Evolutionary conservation across 1,140 invertebrate genomes (phyloP).

Genomic region (Bombus difficillimus): DNA sequence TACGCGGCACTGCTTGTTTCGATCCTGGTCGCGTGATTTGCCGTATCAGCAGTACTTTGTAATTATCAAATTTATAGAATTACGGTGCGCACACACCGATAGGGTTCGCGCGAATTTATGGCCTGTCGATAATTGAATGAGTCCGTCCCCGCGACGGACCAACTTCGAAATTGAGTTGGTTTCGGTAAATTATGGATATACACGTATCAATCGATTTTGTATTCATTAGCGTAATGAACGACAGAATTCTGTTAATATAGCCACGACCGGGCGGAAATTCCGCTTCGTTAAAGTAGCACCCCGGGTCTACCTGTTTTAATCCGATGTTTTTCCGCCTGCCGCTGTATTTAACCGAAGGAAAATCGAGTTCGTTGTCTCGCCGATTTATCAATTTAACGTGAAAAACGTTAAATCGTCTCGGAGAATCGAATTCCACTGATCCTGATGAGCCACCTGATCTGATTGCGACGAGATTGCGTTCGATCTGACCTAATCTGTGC

Average conservation of each 20-base stretch:
- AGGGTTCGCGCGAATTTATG: conserved; percentile 13
- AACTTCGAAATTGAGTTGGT: conserved; percentile 39
- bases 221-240: conserved; percentile 29
- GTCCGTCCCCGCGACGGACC: background rate
- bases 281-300: background rate
- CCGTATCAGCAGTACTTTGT: conserved; percentile 13
- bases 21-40: background rate
- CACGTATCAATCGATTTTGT: conserved; percentile 29
- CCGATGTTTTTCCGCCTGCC: background rate
- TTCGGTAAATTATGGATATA: conserved; percentile 37
- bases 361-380: background rate
- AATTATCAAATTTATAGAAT: conserved; percentile 33
- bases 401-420: conserved; percentile 31
- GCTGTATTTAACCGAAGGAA: background rate
- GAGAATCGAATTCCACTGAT: conserved; percentile 25
- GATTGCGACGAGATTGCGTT: conserved; percentile 30
- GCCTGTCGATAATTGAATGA: conserved; percentile 41
- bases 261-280: background rate
- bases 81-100: background rate
- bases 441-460: conserved; percentile 32
- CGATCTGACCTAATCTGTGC: conserved; percentile 2
- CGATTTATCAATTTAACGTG: background rate
- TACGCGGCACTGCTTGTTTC: background rate
- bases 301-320: background rate
- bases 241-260: conserved; percentile 2